Base-by-base conservation (phyloP, 37 sponge, comb jelly and placozoan species). In the Eunapius fragilis region DNA sequence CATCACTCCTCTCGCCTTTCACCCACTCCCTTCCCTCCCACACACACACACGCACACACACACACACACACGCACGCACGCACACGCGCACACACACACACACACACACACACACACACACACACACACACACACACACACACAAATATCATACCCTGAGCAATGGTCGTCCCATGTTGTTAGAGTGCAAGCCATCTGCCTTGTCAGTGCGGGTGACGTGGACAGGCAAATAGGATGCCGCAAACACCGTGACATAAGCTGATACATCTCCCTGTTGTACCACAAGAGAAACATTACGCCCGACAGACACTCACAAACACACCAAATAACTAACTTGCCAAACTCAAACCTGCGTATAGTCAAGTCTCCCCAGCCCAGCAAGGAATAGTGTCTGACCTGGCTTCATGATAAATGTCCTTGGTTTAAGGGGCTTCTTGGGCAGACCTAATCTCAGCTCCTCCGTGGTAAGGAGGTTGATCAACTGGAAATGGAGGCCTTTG, bases 211-310 rank as follows among this genome's bases (percentile, higher is more conserved):
- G 79, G 22, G 87, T 84, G 14, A 82, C 71, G 77, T 95, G 93
- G 7, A 95, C 31, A 13, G 91, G 91, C 14, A 96, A 73, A 26
- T 78, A 77, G 2, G 80, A 38, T 3, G 92, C 84, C 17, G 89
- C 85, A 87, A 93, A 93, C 78, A 93, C 92, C 28, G 96, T 96
- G 82, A 93, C 91, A 58, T 92, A 95, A 0, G 74, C 96, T 33
- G 91, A 82, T 24, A 25, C 49, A 23, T 72, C 38, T 24, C 96
- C 96, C 94, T 93, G 50, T 0, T 24, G 25, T 27, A n/a, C 25
- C 26, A 38, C 17, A 86, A 37, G 2, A 47, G 27, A 48, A 74
- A 45, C 36, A 49, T 19, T 3, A 80, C 50, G 10, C 31, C 26
- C 33, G n/a, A 5, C 30, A 4, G 48, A 32, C 34, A 11, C 27